phyloP scores from a whole-genome alignment of 2,888 invertebrate genomes.

The Diachrysia chrysitis region DNA sequence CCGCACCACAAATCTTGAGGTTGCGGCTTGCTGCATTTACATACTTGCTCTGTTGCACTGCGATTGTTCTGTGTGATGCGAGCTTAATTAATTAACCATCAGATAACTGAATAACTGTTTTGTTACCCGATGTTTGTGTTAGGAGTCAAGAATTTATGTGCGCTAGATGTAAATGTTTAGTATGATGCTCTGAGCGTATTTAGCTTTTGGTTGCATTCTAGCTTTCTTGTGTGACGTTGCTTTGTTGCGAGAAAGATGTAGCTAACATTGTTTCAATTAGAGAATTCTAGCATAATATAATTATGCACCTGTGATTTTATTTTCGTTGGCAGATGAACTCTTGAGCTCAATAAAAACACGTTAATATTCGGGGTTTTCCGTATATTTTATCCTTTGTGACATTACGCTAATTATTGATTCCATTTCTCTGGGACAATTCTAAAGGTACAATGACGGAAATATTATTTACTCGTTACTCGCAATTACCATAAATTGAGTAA shows the following conservation, averaged over 20 bases:
- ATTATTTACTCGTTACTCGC: constrained; percentile 9
- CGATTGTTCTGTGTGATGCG: constrained; percentile 46
- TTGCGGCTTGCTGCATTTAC: constrained; percentile 64
- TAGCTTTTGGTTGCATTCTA: background rate
- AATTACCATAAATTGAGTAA: constrained; percentile 44
- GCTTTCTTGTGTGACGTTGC: background rate
- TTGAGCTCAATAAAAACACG: background rate
- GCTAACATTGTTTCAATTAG: background rate
- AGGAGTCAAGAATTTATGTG: constrained; percentile 21
- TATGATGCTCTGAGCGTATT: constrained; percentile 12
- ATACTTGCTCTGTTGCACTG: constrained; percentile 51
- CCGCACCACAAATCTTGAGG: constrained; percentile 76
- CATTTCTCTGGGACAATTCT: background rate
- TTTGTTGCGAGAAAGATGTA: background rate
- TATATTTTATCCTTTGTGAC: background rate
- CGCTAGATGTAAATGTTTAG: constrained; percentile 7
- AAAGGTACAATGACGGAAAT: constrained; percentile 7
- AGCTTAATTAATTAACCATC: constrained; percentile 52
- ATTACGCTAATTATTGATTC: background rate
- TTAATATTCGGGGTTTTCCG: background rate
- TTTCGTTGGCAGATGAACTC: background rate
- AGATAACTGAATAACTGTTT: constrained; percentile 51
- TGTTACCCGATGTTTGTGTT: constrained; percentile 34
- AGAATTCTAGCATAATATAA: background rate
- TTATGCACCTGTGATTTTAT: background rate